phyloP scores from a whole-genome alignment of 2,888 invertebrate species.

The Lithophane socia region DNA sequence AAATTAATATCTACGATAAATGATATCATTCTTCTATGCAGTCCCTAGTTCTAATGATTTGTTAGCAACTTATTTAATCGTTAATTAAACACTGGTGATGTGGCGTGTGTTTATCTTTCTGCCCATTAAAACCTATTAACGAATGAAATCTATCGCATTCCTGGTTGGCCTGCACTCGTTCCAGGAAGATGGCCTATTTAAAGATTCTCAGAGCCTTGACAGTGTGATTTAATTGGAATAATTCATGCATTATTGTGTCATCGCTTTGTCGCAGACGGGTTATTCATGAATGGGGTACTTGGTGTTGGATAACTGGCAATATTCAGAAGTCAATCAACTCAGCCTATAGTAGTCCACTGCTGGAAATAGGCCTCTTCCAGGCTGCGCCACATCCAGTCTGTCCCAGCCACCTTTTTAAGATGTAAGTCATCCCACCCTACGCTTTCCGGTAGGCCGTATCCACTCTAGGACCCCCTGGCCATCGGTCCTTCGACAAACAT shows the following conservation, averaged over 20 bases:
- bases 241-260: slow-evolving; percentile 38
- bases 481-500: not conserved
- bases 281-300: not conserved
- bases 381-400: not conserved
- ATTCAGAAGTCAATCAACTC: not conserved
- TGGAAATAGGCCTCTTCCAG: not conserved
- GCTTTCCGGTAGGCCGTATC: too few relatives aligned
- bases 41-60: slow-evolving; percentile 23
- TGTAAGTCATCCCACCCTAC: not conserved
- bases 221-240: slow-evolving; percentile 59
- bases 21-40: slow-evolving; percentile 1
- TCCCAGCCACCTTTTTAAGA: not conserved
- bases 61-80: slow-evolving; percentile 40
- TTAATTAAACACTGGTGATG: slow-evolving; percentile 41
- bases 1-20: not conserved
- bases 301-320: not conserved
- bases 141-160: slow-evolving; percentile 71
- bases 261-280: slow-evolving; percentile 16
- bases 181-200: slow-evolving; percentile 70
- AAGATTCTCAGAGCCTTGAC: slow-evolving; percentile 66
- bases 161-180: slow-evolving; percentile 66
- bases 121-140: slow-evolving; percentile 69
- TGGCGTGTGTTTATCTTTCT: slow-evolving; percentile 60
- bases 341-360: not conserved
- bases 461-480: not conserved